phyloP scores from a whole-genome alignment of 2,113 vertebrate genomes.

The Paramisgurnus dabryanus region DNA sequence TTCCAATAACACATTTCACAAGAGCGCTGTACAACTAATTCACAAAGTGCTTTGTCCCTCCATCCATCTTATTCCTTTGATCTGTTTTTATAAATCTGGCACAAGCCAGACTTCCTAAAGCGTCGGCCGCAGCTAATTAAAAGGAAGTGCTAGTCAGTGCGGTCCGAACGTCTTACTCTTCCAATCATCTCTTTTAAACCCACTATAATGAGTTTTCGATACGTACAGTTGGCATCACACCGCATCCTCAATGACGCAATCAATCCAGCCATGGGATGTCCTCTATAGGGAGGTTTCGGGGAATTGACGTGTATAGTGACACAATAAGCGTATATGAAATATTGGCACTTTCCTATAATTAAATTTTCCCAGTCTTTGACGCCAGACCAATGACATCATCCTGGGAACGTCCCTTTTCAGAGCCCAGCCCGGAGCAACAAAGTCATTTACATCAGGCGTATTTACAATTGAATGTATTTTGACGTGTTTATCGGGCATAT shows the following conservation, averaged over 20 bases:
- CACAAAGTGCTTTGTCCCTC: conserved; percentile 27
- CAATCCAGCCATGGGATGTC: conserved; percentile 55
- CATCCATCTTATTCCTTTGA: conserved; percentile 42
- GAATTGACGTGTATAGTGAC: conserved; percentile 9
- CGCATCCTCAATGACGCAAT: conserved; percentile 58
- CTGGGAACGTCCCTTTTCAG: conserved; percentile 42
- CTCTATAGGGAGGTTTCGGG: conserved; percentile 56
- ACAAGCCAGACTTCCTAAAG: conserved; percentile 42
- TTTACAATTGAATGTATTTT: too few relatives aligned
- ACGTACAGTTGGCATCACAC: conserved; percentile 49
- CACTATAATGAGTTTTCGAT: conserved; percentile 71
- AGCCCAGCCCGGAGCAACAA: too few relatives aligned
- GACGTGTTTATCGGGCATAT: too few relatives aligned
- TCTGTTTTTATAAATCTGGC: conserved; percentile 45
- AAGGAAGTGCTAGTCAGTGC: conserved; percentile 40
- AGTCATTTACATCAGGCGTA: too few relatives aligned
- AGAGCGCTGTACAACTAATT: conserved; percentile 23
- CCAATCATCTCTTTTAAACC: conserved; percentile 67
- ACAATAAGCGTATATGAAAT: conserved; percentile 57
- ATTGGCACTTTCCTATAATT: conserved; percentile 62
- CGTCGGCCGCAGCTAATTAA: conserved; percentile 51
- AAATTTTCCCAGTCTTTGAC: conserved; percentile 66
- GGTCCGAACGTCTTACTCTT: conserved; percentile 60
- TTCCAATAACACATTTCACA: conserved; percentile 42
- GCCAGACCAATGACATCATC: conserved; percentile 45